phyloP scores from a whole-genome alignment of 2,888 invertebrate species.

The Rhagonycha lutea region DNA sequence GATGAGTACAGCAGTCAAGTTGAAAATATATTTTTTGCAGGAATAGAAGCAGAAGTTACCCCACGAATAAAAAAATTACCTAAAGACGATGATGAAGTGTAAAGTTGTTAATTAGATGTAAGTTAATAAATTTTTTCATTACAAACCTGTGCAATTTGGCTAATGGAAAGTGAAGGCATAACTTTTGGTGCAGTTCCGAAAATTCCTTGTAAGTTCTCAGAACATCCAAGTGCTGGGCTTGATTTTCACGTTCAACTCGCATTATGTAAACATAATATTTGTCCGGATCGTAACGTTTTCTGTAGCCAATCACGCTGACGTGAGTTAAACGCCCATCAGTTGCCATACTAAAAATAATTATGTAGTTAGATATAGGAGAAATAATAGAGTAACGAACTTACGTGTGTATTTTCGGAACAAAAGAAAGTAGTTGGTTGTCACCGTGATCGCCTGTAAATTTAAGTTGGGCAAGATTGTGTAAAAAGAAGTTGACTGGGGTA shows the following conservation, averaged over 20 bases:
- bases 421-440: conserved; percentile 82
- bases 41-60: conserved; percentile 29
- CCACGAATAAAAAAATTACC: conserved; percentile 37
- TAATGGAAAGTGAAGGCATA: conserved; percentile 88
- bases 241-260: conserved; percentile 80
- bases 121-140: background rate
- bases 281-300: conserved; percentile 95
- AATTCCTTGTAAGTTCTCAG: conserved; percentile 97
- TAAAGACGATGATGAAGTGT: conserved; percentile 33
- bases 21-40: conserved; percentile 49
- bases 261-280: conserved; percentile 96
- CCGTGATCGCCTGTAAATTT: conserved; percentile 88
- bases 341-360: conserved; percentile 65
- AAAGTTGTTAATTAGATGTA: background rate
- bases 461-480: conserved; percentile 94
- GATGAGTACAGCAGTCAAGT: conserved; percentile 46
- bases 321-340: conserved; percentile 87
- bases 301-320: conserved; percentile 85
- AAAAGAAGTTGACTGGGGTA: conserved; percentile 97
- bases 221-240: conserved; percentile 84
- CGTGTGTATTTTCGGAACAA: conserved; percentile 93
- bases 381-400: conserved; percentile 57
- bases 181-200: conserved; percentile 92
- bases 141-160: conserved; percentile 84
- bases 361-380: background rate